Evolutionary conservation across 2,888 invertebrate species (phyloP).

Genomic region (Lottia scabra): DNA sequence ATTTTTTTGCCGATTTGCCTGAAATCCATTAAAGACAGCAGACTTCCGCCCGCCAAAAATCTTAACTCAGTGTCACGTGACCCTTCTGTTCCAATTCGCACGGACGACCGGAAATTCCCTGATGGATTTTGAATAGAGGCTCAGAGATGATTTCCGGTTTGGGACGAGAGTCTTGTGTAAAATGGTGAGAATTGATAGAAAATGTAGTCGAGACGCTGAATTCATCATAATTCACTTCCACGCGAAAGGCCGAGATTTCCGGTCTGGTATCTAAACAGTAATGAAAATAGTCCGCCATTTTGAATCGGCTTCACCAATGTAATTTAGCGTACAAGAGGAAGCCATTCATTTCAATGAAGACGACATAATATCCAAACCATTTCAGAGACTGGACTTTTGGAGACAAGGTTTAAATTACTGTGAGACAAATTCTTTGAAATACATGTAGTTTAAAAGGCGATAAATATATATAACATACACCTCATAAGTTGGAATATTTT

Average conservation of each 20-base stretch:
- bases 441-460: too few species aligned
- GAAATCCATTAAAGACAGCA: neutral
- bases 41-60: constrained; percentile 1
- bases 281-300: neutral
- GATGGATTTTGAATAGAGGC: constrained; percentile 3
- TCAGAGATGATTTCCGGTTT: constrained; percentile 3
- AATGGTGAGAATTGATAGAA: neutral
- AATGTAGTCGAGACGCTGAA: neutral
- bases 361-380: too few species aligned
- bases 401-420: too few species aligned
- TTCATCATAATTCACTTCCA: neutral
- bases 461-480: too few species aligned
- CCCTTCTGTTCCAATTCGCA: constrained; percentile 1
- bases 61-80: constrained; percentile 2
- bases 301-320: too few species aligned
- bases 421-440: too few species aligned
- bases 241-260: neutral
- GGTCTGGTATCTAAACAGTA: neutral
- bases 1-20: neutral
- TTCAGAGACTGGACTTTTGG: too few species aligned
- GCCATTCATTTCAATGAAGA: too few species aligned
- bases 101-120: constrained; percentile 1
- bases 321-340: too few species aligned
- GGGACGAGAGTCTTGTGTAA: neutral
- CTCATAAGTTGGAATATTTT: too few species aligned